phyloP scores from a whole-genome alignment of 2,888 invertebrate genomes.

The Metacarcinus magister region DNA sequence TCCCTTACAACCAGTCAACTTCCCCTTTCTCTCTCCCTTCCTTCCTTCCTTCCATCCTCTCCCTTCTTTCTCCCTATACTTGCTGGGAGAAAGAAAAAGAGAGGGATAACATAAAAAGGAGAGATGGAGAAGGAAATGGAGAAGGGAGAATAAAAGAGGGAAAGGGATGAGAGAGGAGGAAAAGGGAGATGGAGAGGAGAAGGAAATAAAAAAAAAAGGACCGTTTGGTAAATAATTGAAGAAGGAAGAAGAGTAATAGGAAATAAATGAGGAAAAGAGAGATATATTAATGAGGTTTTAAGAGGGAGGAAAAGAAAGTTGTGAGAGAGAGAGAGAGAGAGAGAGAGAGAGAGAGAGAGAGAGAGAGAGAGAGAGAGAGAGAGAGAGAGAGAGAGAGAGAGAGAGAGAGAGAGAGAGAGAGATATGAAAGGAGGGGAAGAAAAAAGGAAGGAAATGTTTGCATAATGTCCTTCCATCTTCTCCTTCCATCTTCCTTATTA shows the following conservation, averaged over 20 bases:
- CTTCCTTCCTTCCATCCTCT: background rate
- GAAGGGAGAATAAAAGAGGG: background rate
- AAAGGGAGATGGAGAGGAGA: background rate
- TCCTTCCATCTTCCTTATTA: background rate
- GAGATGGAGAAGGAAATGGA: background rate
- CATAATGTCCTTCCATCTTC: constrained; percentile 10
- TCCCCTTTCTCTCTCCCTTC: background rate
- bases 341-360: too few relatives aligned
- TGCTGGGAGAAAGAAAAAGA: too few relatives aligned
- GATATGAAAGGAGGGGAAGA: background rate
- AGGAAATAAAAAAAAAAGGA: background rate
- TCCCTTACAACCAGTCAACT: background rate
- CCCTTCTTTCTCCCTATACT: background rate
- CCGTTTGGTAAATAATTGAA: too few relatives aligned
- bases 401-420: background rate
- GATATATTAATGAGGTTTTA: too few relatives aligned
- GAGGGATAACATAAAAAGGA: background rate
- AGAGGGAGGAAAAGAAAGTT: too few relatives aligned
- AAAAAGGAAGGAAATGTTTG: background rate
- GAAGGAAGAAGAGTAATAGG: too few relatives aligned
- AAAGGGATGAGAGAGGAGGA: background rate
- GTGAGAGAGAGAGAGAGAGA: too few relatives aligned
- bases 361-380: too few relatives aligned
- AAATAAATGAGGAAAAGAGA: background rate
- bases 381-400: constrained; percentile 30